These are phyloP conservation scores for Cylas formicarius DNA, from an alignment of 1,140 invertebrate genomes.

Conservation along the genomic window DNA sequence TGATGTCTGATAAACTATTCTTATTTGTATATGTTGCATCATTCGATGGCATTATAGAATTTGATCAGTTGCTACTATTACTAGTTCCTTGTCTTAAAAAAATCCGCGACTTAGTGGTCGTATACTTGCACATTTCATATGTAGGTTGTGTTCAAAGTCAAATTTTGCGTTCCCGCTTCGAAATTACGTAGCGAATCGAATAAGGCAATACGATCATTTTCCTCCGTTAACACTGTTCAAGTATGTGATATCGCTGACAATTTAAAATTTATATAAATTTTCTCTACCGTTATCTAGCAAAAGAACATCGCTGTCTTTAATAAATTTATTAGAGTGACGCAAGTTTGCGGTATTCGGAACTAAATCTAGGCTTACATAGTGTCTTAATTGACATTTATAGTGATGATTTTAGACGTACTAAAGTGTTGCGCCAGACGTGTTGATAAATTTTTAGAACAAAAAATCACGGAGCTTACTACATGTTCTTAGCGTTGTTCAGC, in stretches of 20 bases:
- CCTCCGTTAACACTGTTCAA: slow-evolving; percentile 29
- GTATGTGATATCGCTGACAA: slow-evolving; percentile 36
- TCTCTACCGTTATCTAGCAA: slow-evolving; percentile 24
- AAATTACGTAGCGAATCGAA: too few relatives aligned
- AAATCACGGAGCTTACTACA: too few relatives aligned
- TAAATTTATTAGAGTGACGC: slow-evolving; percentile 15
- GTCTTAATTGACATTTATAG: too few relatives aligned
- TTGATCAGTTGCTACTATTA: slow-evolving; percentile 15
- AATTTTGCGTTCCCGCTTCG: too few relatives aligned
- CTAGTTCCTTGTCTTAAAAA: slow-evolving; percentile 16
- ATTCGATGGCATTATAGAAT: slow-evolving; percentile 11
- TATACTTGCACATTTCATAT: slow-evolving; percentile 12
- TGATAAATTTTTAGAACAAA: too few relatives aligned
- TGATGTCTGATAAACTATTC: slow-evolving; percentile 21
- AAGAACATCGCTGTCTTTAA: slow-evolving; percentile 27
- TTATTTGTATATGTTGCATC: slow-evolving; percentile 20
- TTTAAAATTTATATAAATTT: slow-evolving; percentile 30
- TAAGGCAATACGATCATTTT: slow-evolving; percentile 31
- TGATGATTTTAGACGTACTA: too few relatives aligned
- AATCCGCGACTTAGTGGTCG: slow-evolving; percentile 7
- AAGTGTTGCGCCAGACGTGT: too few relatives aligned
- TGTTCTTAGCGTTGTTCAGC: too few relatives aligned
- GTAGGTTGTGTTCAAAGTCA: slow-evolving; percentile 16
- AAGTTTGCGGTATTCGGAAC: slow-evolving; percentile 4
- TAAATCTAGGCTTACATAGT: too few relatives aligned